Evolutionary conservation across 1,140 invertebrate genomes (phyloP).

Genomic region (Lordiphosa collinella): DNA sequence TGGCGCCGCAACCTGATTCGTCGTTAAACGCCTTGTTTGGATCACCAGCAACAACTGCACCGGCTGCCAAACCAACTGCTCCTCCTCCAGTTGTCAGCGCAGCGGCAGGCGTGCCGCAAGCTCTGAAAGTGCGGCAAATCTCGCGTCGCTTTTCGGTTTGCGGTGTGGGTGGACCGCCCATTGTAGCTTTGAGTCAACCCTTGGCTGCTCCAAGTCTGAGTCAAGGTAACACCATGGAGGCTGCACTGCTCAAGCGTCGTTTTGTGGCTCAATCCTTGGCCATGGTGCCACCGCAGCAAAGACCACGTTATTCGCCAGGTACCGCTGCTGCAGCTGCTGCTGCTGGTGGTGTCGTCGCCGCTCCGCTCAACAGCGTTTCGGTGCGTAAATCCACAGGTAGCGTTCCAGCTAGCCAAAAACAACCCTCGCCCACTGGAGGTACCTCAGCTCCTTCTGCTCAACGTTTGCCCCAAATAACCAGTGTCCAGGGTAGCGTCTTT

Average conservation of each 20-base stretch:
- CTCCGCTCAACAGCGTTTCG: slow-evolving; percentile 23
- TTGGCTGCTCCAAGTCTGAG: neutral
- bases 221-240: neutral
- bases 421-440: slow-evolving; percentile 18
- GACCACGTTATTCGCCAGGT: slow-evolving; percentile 32
- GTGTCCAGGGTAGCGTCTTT: slow-evolving; percentile 29
- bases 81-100: neutral
- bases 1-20: slow-evolving; percentile 16
- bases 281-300: slow-evolving; percentile 21
- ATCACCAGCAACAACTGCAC: neutral
- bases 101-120: neutral
- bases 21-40: slow-evolving; percentile 25
- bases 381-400: slow-evolving; percentile 8
- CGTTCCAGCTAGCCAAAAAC: slow-evolving; percentile 12
- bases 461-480: slow-evolving; percentile 43
- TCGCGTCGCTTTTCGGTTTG: slow-evolving; percentile 48
- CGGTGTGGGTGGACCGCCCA: slow-evolving; percentile 14
- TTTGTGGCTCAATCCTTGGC: slow-evolving; percentile 1
- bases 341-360: neutral
- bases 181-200: neutral
- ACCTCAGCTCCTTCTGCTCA: slow-evolving; percentile 8
- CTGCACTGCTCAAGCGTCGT: slow-evolving; percentile 37
- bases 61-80: neutral
- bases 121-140: slow-evolving; percentile 29
- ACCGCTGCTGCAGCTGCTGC: neutral